These are phyloP conservation scores for Meloe dianella DNA, from an alignment of 2,888 invertebrate species.

Conservation along the genomic window DNA sequence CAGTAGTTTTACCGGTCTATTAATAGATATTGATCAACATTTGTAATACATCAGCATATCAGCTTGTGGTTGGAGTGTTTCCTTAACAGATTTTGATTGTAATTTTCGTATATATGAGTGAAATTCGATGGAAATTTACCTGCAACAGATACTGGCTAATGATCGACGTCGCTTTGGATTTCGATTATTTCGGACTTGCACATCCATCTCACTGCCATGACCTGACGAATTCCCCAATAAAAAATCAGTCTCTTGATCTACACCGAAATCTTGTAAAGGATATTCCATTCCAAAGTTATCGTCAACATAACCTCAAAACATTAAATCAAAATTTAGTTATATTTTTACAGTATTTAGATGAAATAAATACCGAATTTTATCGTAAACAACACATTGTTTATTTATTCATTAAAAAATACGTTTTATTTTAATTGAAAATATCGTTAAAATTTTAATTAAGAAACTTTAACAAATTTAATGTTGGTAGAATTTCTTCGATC, in stretches of 20 bases:
- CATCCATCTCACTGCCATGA: slow-evolving; percentile 58
- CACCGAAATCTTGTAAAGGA: slow-evolving; percentile 59
- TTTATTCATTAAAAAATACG: neutral
- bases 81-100: neutral
- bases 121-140: slow-evolving; percentile 43
- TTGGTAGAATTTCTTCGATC: neutral
- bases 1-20: neutral
- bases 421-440: neutral
- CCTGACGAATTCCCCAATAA: slow-evolving; percentile 53
- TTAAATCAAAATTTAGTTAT: neutral
- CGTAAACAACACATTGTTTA: no score
- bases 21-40: neutral
- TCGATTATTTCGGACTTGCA: slow-evolving; percentile 51
- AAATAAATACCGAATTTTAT: neutral
- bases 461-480: neutral
- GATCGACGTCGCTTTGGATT: slow-evolving; percentile 51
- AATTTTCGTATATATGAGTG: neutral
- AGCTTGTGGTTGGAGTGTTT: neutral
- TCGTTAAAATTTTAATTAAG: neutral
- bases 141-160: slow-evolving; percentile 51
- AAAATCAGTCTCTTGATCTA: slow-evolving; percentile 59
- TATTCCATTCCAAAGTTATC: slow-evolving; percentile 55
- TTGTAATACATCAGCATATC: neutral
- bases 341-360: neutral
- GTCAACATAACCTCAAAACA: slow-evolving; percentile 30